A percentile compares a stretch with the other conserved stretches of the same genome.
These are phyloP conservation scores for Lampris megalopsis DNA, from an alignment of 2,113 vertebrate species.

Conservation along the genomic window DNA sequence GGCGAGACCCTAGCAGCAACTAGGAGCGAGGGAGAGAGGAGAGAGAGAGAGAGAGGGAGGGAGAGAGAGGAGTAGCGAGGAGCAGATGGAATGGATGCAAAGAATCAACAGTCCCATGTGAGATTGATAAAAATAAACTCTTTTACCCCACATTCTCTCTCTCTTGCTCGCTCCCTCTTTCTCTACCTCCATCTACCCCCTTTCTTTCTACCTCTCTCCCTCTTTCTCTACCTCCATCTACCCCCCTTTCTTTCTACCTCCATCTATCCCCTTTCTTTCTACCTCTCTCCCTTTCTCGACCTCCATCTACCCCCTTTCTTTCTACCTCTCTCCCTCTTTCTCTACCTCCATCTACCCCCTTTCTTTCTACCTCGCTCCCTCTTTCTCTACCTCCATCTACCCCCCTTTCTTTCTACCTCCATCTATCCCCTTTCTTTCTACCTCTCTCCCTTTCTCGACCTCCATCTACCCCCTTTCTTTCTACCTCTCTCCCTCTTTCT, in stretches of 20 bases:
- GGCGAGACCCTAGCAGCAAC: conserved; percentile 4
- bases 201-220: neutral
- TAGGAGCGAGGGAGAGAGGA: conserved; percentile 19
- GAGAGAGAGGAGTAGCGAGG: conserved; percentile 32
- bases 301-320: neutral
- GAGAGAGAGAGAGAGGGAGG: neutral
- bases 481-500: neutral
- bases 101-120: conserved; percentile 80
- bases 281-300: neutral
- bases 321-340: neutral
- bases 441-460: conserved; percentile 32
- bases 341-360: neutral
- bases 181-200: neutral
- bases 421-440: too few relatives aligned
- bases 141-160: conserved; percentile 77
- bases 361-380: neutral
- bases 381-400: too few relatives aligned
- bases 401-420: conserved; percentile 11
- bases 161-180: conserved; percentile 17
- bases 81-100: conserved; percentile 71
- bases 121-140: conserved; percentile 80
- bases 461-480: neutral
- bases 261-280: neutral
- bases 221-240: too few relatives aligned
- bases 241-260: neutral